Conservation (phyloP, 2,888 invertebrate genomes). For the Agrochola litura region DNA sequence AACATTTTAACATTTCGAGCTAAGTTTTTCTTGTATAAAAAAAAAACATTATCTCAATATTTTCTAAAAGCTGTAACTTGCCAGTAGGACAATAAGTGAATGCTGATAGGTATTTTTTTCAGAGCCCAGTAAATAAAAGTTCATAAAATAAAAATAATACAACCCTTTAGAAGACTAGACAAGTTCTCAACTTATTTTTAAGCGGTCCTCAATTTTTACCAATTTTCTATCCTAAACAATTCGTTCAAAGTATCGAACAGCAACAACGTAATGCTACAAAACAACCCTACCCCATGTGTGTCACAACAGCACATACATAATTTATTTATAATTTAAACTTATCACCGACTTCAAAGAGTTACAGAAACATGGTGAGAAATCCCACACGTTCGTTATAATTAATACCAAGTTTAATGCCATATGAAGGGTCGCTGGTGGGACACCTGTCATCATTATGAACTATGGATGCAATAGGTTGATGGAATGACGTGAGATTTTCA, state of each 20-base stretch:
- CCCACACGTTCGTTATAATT: constrained; percentile 61
- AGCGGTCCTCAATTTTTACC: no score
- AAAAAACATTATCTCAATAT: background rate
- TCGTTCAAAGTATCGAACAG: constrained; percentile 11
- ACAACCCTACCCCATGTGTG: constrained; percentile 44
- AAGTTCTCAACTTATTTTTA: background rate
- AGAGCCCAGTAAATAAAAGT: background rate
- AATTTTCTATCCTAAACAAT: background rate
- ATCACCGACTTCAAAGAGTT: constrained; percentile 56
- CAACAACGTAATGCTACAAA: background rate
- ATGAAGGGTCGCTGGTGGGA: constrained; percentile 44
- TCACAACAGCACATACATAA: constrained; percentile 43
- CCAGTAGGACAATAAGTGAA: background rate
- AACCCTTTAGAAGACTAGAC: background rate
- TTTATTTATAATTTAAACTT: constrained; percentile 65
- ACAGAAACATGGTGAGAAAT: constrained; percentile 60
- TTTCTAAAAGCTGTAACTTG: background rate
- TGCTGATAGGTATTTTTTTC: background rate
- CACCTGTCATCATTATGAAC: constrained; percentile 55
- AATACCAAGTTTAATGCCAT: constrained; percentile 52
- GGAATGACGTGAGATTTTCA: constrained; percentile 24
- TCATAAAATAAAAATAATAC: background rate
- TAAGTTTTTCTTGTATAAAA: background rate
- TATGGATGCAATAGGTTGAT: constrained; percentile 24
- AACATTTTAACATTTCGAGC: no score